Conservation (phyloP, 2,797 vertebrate genomes). For the Staurois parvus region DNA sequence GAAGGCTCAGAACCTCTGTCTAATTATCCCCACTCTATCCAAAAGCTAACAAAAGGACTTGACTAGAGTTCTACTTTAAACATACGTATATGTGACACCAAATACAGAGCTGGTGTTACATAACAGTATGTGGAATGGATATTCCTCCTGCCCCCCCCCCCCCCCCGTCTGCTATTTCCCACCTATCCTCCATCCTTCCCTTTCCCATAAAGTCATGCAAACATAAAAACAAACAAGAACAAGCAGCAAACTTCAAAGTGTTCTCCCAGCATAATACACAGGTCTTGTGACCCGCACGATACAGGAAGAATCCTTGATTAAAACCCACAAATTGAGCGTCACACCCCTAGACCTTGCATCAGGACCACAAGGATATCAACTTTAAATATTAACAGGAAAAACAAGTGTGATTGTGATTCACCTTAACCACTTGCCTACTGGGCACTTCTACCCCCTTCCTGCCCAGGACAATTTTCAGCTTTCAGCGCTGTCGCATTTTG, state of each 20-base stretch:
- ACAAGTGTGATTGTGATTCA: too few relatives aligned
- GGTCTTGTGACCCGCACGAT: neutral
- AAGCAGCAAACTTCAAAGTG: slow-evolving; percentile 36
- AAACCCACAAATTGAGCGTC: neutral
- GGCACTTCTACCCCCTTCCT: too few relatives aligned
- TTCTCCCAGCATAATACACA: neutral
- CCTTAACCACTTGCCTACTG: too few relatives aligned
- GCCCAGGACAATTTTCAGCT: too few relatives aligned
- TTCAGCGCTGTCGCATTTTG: too few relatives aligned
- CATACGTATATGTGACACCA: neutral
- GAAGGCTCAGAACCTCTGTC: too few relatives aligned
- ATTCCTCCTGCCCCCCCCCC: neutral
- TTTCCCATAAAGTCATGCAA: slow-evolving; percentile 34
- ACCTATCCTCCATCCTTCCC: slow-evolving; percentile 29
- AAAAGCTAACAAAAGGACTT: too few relatives aligned
- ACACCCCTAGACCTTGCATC: neutral
- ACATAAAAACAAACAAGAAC: slow-evolving; percentile 33
- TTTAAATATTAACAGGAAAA: too few relatives aligned
- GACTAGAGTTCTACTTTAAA: too few relatives aligned
- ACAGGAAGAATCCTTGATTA: neutral
- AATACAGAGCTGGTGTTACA: slow-evolving; percentile 2
- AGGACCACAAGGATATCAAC: neutral
- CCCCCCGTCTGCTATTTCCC: slow-evolving; percentile 7
- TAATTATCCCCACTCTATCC: too few relatives aligned
- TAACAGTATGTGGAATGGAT: slow-evolving; percentile 8